Base-by-base conservation (phyloP, 2,113 vertebrate species). In the Tor tambroides region DNA sequence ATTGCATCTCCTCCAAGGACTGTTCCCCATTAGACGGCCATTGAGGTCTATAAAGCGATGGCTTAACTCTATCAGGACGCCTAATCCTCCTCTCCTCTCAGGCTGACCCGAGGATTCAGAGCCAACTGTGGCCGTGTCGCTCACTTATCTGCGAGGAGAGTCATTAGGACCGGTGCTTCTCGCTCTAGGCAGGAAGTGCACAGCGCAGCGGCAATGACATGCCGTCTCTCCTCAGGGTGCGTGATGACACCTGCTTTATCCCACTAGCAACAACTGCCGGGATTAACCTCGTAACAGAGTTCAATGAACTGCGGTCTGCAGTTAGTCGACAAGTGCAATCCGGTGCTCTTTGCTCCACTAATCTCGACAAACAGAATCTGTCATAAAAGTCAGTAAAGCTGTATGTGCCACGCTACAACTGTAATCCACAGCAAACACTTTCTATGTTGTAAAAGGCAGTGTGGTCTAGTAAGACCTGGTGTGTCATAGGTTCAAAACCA, bases 161-260 rank as follows among this genome's bases (percentile, higher is more conserved):
- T n/a, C 80, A 71, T 83, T 83, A 83, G 26, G 41, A 12, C 63
- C 3, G 9, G 63, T 83, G 63, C 26, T 71, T 83, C 63, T 83
- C 5, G 41, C 43, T 28, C 28, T 26, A 23, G 80, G 72, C 79
- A 35, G 54, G 61, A 19, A 59, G 61, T 17, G 38, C 26, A 77
- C 26, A 32, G 65, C 30, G 5, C 41, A 51, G 82, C 11, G 54
- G 63, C 23, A 41, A 76, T 80, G 35, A 23, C 61, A 78, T 7
- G 67, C 71, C 11, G 38, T 59, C 79, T 86, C 71, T 86, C 76
- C 74, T 81, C 43, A n/a, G 32, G 81, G 54, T 74, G 76, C 63
- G 61, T 74, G 69, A 80, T 84, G 76, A 87, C 67, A 84, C 76
- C 76, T 84, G 85, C 41, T 74, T 89, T 80, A 75, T 71, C 54